Evolutionary conservation across 2,888 invertebrate genomes (phyloP), one percentile per base, ranked within the genome.

Genomic region (Aquatica leii): DNA sequence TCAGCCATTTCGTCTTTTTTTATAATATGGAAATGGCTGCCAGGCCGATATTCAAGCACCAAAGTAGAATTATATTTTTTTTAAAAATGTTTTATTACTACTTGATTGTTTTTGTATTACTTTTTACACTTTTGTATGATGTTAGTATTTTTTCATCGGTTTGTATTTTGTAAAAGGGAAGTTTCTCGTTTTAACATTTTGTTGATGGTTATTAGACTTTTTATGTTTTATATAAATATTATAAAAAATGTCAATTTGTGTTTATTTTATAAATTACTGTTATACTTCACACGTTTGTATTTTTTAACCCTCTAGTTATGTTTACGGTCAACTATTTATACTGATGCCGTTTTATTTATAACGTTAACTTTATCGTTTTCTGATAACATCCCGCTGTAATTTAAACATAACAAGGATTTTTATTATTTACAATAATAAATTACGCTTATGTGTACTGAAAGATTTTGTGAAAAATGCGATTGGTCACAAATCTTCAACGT

Each of bases 211-310:
- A 80, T 81, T 79, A 81, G 78, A 81, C 81, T 81, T 81, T 81
- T 81, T 81, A 81, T 81, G 81, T 81, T 82, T 81, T 82, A 81
- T 81, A 81, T 80, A 81, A 81, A 81, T 81, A 81, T 79, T 62
- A 62, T 62, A 76, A 73, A 81, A 74, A 80, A 80, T 81, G 80
- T 81, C 80, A 78, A 78, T 80, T 80, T 81, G 80, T 80, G 79
- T 81, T 81, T 79, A 80, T 81, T 81, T 81, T 79, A 80, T 81
- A 80, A 80, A 81, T 79, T 80, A 78, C 79, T 81, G 80, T 81
- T 81, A 80, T 79, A 79, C 75, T 78, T 79, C 35, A 43, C 48
- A 6, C 11, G 5, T 37, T 58, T 34, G 51, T 51, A 43, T 54
- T 54, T 54, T 53, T 60, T 50, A 9, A 20, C 15, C 18, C n/a